These are phyloP conservation scores for Peromyscus melanophrys DNA, from an alignment of 2,797 vertebrate species.

Conservation along the genomic window DNA sequence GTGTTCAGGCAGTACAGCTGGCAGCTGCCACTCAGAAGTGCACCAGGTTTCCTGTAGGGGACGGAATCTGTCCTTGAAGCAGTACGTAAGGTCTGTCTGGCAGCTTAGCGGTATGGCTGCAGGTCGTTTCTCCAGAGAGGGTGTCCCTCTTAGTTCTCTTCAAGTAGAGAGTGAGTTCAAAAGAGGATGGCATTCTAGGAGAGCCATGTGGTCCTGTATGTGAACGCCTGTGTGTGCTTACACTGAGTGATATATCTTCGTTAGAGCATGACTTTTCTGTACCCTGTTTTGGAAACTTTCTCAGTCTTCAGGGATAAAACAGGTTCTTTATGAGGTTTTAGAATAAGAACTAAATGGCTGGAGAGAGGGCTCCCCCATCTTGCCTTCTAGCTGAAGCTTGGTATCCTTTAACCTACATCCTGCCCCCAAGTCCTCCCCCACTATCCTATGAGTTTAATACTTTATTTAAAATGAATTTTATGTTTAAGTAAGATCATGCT, in stretches of 20 bases:
- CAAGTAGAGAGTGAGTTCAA: neutral
- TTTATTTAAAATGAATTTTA: neutral
- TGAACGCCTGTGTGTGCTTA: neutral
- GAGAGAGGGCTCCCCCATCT: neutral
- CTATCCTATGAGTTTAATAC: neutral
- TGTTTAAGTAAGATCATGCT: neutral
- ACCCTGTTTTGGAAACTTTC: neutral
- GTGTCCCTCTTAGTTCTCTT: neutral
- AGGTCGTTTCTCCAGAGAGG: neutral
- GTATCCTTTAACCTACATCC: neutral
- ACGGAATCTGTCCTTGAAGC: neutral
- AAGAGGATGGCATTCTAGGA: neutral
- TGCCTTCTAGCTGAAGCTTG: neutral
- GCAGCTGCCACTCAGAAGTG: accelerated
- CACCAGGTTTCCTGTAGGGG: neutral
- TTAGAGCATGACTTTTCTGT: neutral
- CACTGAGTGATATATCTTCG: neutral
- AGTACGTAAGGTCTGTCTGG: neutral
- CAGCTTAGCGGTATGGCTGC: neutral
- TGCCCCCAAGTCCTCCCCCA: neutral
- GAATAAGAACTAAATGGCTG: neutral
- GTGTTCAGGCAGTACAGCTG: neutral
- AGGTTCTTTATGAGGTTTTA: neutral
- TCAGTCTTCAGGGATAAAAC: neutral
- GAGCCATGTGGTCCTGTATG: neutral